Base-by-base conservation (phyloP, 2,888 invertebrate genomes). In the Ypsolopha sequella region DNA sequence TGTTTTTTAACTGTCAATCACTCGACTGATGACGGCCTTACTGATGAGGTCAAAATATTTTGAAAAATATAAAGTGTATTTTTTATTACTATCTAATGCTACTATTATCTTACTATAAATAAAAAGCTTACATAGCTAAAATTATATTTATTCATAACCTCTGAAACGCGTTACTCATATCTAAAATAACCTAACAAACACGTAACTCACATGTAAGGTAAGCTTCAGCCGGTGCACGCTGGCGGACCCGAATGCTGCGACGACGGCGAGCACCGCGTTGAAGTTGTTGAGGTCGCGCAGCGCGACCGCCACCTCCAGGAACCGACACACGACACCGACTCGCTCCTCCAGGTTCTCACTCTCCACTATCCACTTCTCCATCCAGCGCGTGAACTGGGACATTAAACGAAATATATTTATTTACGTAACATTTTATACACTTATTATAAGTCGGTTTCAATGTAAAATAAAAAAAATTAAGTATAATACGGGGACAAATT, bases 271-370 rank as follows among this genome's bases (percentile, higher is more conserved):
- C 51, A 99, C 95, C 0, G 98, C 99, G 82, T 97, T 99, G 82
- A 99, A 99, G 88, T 99, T 99, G 86, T 99, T 99, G 55, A 99
- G 89, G 73, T 98, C 98, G 58, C 96, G 92, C 70, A 99, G 91
- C 53, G 97, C 97, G 68, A 94, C 90, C 6, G 98, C 96, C 58
- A 99, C 91, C 86, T 99, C 99, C 55, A 99, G 90, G 52, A 97
- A 91, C 13, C 99, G 89, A 51, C 93, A 93, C 54, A 98, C 89
- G 56, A 99, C 93, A 1, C 95, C 97, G 53, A 94, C 92, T 9
- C 99, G 89, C 78, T 99, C 99, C 59, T 99, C 99, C 57, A 96
- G 88, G 78, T 99, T 99, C 70, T 96, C 96, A 6, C 97, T 93
- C 75, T 98, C 98, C 34, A 99, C 93, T 60, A 99, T 96, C 68